phyloP scores from a whole-genome alignment of 2,797 vertebrate genomes.

The Molothrus aeneus region DNA sequence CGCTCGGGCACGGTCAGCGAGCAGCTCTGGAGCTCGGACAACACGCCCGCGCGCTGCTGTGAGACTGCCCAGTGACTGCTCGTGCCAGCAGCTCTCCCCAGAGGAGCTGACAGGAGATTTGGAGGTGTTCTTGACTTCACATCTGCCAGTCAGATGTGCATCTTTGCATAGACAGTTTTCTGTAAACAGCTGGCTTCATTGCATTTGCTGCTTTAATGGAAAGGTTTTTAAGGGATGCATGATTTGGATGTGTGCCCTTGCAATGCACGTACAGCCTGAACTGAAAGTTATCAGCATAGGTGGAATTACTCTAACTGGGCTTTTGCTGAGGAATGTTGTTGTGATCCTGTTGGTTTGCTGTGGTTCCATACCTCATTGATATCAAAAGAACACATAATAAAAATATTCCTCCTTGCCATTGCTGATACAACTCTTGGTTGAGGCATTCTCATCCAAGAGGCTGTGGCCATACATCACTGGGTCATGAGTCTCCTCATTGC shows the following conservation, averaged over 20 bases:
- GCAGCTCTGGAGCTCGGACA: slow-evolving; percentile 74
- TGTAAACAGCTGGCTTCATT: slow-evolving; percentile 35
- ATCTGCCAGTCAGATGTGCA: not conserved
- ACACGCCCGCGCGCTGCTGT: not conserved
- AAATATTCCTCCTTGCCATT: not conserved
- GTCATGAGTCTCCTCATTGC: not conserved
- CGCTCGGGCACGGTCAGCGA: slow-evolving; percentile 87
- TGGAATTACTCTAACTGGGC: not conserved
- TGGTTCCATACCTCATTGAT: not conserved
- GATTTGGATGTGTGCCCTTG: not conserved
- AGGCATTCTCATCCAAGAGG: not conserved
- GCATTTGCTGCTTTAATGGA: not conserved
- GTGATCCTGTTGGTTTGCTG: not conserved
- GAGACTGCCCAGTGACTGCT: slow-evolving; percentile 71
- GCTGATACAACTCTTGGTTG: not conserved
- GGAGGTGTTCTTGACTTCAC: not conserved
- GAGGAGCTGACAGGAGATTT: not conserved
- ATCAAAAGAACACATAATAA: not conserved
- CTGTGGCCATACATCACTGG: not conserved
- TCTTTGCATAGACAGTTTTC: not conserved
- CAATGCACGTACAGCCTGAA: not conserved
- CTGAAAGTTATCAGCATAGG: not conserved
- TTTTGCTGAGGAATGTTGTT: not conserved
- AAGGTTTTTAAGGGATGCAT: not conserved
- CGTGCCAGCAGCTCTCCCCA: not conserved